phyloP scores from a whole-genome alignment of 2,888 invertebrate genomes.

The Limenitis camilla region DNA sequence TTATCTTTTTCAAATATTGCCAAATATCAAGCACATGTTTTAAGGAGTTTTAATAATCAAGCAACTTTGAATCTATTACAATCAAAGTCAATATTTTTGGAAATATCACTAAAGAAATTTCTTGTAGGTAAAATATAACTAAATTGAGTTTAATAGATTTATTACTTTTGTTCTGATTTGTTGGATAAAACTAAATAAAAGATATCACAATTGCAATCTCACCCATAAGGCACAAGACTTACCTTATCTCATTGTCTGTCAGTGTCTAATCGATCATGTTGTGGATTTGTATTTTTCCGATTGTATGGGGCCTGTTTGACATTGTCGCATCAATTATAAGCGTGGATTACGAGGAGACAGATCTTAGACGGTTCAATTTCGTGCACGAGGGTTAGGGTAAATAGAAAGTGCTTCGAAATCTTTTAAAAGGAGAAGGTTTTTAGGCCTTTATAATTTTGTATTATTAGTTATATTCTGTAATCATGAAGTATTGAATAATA shows the following conservation, averaged over 20 bases:
- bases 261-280: constrained; percentile 63
- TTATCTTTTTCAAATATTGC: too few relatives aligned
- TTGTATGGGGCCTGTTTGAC: constrained; percentile 65
- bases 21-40: too few relatives aligned
- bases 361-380: constrained; percentile 70
- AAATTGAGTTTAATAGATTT: too few relatives aligned
- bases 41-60: too few relatives aligned
- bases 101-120: too few relatives aligned
- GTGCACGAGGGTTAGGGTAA: constrained; percentile 34
- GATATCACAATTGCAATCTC: constrained; percentile 8
- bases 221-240: constrained; percentile 1
- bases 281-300: constrained; percentile 71
- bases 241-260: constrained; percentile 24
- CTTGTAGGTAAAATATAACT: too few relatives aligned
- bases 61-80: too few relatives aligned
- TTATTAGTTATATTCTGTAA: neutral
- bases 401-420: constrained; percentile 49
- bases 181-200: neutral
- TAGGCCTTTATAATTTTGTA: neutral
- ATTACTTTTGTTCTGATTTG: neutral
- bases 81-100: too few relatives aligned
- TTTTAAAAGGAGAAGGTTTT: constrained; percentile 15
- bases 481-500: neutral
- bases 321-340: constrained; percentile 73
- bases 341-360: constrained; percentile 68